A percentile compares a stretch with the other conserved stretches of the same genome.
Evolutionary conservation across 2,888 invertebrate species (phyloP).

Genomic region (Noctua comes): DNA sequence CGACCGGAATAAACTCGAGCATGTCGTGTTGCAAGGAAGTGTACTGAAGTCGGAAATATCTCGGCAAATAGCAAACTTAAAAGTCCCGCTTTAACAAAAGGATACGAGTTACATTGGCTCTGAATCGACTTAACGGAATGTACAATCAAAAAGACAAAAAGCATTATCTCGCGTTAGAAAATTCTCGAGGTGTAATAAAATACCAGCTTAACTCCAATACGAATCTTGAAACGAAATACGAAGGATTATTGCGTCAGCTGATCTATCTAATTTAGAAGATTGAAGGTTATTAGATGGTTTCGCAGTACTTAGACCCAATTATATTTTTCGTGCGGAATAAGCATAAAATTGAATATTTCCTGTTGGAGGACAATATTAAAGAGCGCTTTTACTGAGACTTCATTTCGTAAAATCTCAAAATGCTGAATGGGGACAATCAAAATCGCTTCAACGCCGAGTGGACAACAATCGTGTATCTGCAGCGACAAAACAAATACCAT

Average conservation of each 20-base stretch:
- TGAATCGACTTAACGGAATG: constrained; percentile 44
- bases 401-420: neutral
- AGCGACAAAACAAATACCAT: constrained; percentile 68
- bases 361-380: neutral
- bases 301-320: constrained; percentile 44
- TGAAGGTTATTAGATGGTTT: constrained; percentile 46
- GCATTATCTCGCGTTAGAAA: constrained; percentile 35
- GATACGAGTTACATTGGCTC: constrained; percentile 50
- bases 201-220: constrained; percentile 47
- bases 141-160: constrained; percentile 50
- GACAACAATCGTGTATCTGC: constrained; percentile 53
- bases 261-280: constrained; percentile 56
- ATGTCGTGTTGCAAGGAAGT: constrained; percentile 49
- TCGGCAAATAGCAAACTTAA: constrained; percentile 50
- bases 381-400: neutral
- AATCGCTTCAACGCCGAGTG: constrained; percentile 39
- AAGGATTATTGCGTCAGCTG: constrained; percentile 51
- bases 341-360: constrained; percentile 26
- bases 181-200: constrained; percentile 53
- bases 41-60: constrained; percentile 56
- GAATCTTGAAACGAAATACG: constrained; percentile 54
- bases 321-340: constrained; percentile 32
- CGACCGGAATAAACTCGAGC: constrained; percentile 57
- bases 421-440: constrained; percentile 29
- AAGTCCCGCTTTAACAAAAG: constrained; percentile 45